Base-by-base conservation (phyloP, 2,113 vertebrate genomes). In the Lophochroa leadbeateri region DNA sequence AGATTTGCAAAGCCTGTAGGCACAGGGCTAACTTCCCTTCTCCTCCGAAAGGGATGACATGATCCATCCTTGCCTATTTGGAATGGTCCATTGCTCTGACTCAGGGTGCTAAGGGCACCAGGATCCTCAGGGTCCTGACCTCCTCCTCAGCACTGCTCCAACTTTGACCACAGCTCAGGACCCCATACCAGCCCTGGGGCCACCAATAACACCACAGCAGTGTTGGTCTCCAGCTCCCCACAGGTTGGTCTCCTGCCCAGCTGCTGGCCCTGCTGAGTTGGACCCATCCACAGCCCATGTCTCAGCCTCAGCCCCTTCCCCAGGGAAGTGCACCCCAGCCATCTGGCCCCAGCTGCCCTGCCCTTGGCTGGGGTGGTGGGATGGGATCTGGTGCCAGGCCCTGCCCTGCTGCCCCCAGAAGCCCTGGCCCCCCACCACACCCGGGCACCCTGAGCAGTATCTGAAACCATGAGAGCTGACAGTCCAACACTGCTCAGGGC, bases 251-350 rank as follows among this genome's bases (percentile, higher is more conserved):
- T 23, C 43, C 63, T 53, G 31, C 17, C 33, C 1, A 0, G 20
- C 33, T 28, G 11, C 6, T 35, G 47, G 41, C 9, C 27, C 9
- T 1, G 0, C 23, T 0, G 2, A 72, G 39, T 67, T 3, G 1
- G 33, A 13, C 28, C 37, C 6, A 10, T 4, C 12, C 1, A 0
- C 0, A 2, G 7, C 9, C 24, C 39, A 6, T 2, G 35, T 20
- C 49, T 60, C 2, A 0, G 27, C 74, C 31, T 17, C 57, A 65
- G 24, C 17, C 55, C 60, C 5, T 4, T 33, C 9, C 14, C 21
- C 57, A 55, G 12, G 11, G 35, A 75, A 19, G 57, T 58, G 13
- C 21, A 6, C 33, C 33, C 13, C 33, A 58, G 57, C 57, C 33
- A 16, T n/a, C 31, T 57, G 35, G 16, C 29, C 27, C 7, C 1